Conservation (phyloP, 2,888 invertebrate species). For the Ectobius pallidus region DNA sequence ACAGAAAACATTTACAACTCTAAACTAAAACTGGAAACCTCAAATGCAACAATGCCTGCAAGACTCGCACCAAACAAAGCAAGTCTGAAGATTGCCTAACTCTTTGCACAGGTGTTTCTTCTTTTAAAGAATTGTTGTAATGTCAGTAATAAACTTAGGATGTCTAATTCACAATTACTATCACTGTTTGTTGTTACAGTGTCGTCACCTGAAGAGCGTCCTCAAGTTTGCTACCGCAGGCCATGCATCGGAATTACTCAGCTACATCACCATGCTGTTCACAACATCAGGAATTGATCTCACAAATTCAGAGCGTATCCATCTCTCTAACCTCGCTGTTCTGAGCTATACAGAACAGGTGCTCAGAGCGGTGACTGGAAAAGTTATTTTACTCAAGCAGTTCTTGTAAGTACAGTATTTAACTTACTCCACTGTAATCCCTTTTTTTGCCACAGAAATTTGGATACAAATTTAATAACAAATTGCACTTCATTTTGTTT, state of each 20-base stretch:
- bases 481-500: no score
- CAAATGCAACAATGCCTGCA: no score
- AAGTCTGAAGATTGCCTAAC: no score
- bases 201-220: conserved; percentile 64
- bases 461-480: not conserved
- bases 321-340: conserved; percentile 69
- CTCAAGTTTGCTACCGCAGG: conserved; percentile 67
- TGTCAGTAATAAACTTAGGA: no score
- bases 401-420: conserved; percentile 57
- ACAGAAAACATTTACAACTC: no score
- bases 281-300: conserved; percentile 60
- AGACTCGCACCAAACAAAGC: no score
- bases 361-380: conserved; percentile 50
- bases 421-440: conserved; percentile 49
- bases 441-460: not conserved
- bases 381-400: conserved; percentile 52
- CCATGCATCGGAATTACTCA: conserved; percentile 65
- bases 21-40: no score
- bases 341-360: conserved; percentile 68
- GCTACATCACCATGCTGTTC: conserved; percentile 61
- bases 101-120: no score
- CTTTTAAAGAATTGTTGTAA: no score
- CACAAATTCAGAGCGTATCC: conserved; percentile 61
- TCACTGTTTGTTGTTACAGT: conserved; percentile 52
- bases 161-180: no score